Evolutionary conservation across 2,888 invertebrate species (phyloP).

Genomic region (Cephus pygmeus): DNA sequence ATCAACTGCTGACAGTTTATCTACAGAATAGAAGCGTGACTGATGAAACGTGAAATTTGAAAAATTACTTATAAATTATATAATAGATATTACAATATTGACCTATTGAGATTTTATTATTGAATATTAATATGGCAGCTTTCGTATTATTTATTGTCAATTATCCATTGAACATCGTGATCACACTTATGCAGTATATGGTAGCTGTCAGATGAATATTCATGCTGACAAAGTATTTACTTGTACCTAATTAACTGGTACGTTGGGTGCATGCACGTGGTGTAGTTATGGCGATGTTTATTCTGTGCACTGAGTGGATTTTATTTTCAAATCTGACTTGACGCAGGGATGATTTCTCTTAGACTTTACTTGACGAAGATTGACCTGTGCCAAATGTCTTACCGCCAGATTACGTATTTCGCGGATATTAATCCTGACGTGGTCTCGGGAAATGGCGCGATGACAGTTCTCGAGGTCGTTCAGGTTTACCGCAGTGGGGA

Average conservation of each 20-base stretch:
- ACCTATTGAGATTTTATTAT: background rate
- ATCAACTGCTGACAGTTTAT: background rate
- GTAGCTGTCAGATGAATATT: background rate
- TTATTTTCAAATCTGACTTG: background rate
- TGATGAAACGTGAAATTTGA: background rate
- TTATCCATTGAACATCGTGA: background rate
- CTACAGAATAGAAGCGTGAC: background rate
- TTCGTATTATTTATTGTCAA: background rate
- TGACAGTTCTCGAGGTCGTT: slow-evolving; percentile 21
- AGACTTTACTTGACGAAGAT: background rate
- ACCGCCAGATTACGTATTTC: background rate
- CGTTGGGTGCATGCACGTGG: too few species aligned
- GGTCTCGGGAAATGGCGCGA: slow-evolving; percentile 33
- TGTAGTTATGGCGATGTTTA: background rate
- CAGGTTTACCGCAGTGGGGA: slow-evolving; percentile 4
- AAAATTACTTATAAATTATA: background rate
- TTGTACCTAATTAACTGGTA: too few species aligned
- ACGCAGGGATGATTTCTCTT: background rate
- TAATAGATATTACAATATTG: background rate
- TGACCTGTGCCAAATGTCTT: background rate
- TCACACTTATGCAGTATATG: background rate
- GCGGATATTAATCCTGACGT: slow-evolving; percentile 21
- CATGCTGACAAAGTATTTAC: background rate
- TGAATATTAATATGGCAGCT: background rate
- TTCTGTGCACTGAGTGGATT: background rate